A percentile compares a stretch with the other conserved stretches of the same genome.
Evolutionary conservation across 1,140 invertebrate genomes (phyloP).

Genomic region (Drosophila sturtevanti): DNA sequence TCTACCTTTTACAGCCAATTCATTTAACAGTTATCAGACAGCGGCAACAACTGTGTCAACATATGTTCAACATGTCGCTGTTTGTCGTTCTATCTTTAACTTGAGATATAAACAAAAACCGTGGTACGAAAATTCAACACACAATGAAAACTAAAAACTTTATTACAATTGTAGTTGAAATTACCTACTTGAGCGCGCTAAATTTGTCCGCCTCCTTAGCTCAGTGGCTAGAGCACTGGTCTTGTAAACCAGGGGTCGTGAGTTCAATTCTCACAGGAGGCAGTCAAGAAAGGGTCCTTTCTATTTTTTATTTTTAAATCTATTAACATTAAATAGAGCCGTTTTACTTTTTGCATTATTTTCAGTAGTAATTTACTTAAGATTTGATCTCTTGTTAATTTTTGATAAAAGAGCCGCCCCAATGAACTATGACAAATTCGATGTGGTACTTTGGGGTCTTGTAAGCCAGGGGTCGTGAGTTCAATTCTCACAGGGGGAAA

Average conservation of each 20-base stretch:
- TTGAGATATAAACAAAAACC: conserved; percentile 37
- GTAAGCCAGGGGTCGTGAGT: too few relatives aligned
- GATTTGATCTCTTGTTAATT: too few relatives aligned
- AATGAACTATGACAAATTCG: too few relatives aligned
- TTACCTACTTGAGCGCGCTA: conserved; percentile 47
- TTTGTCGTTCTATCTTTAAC: conserved; percentile 24
- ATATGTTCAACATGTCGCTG: conserved; percentile 38
- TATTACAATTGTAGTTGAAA: conserved; percentile 28
- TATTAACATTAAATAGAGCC: too few relatives aligned
- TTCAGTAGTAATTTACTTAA: too few relatives aligned
- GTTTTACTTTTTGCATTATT: too few relatives aligned
- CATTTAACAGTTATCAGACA: conserved; percentile 65
- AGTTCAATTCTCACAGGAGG: conserved; percentile 94
- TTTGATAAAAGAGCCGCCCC: too few relatives aligned
- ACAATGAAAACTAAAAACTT: background rate
- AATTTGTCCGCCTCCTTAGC: conserved; percentile 89
- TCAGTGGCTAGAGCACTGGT: conserved; percentile 95
- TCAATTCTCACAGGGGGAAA: too few relatives aligned
- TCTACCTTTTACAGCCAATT: conserved; percentile 16
- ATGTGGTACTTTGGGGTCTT: too few relatives aligned
- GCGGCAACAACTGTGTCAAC: conserved; percentile 67
- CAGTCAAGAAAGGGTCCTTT: conserved; percentile 50
- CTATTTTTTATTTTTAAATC: too few relatives aligned
- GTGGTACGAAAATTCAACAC: background rate
- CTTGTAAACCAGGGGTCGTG: conserved; percentile 96